Conservation (phyloP, 2,888 invertebrate species). For the Choristoneura rosaceana region DNA sequence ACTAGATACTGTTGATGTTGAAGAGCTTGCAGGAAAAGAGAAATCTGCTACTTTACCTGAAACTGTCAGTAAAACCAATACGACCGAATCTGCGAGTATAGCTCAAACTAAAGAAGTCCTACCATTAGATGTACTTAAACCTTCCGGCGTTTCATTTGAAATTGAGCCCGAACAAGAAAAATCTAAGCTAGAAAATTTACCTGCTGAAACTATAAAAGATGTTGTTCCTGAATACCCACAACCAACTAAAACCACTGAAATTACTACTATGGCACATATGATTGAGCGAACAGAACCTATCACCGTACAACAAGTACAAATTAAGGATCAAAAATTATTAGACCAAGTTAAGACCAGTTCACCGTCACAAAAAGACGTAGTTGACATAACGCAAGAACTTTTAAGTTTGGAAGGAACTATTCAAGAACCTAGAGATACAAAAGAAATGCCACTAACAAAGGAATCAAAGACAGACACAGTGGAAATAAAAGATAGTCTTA, state of each 20-base stretch:
- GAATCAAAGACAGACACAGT: neutral
- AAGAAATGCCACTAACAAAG: neutral
- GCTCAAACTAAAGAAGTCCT: neutral
- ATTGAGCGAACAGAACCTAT: neutral
- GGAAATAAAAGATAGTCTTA: neutral
- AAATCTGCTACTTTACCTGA: neutral
- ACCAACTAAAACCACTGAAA: neutral
- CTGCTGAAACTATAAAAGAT: neutral
- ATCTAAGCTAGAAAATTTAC: neutral
- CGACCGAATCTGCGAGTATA: neutral
- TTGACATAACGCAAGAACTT: conserved; percentile 51
- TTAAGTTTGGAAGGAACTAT: conserved; percentile 49
- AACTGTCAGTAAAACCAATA: neutral
- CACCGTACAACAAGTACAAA: conserved; percentile 7
- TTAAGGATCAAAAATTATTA: conserved; percentile 25
- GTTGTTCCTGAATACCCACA: neutral
- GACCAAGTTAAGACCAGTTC: conserved; percentile 50
- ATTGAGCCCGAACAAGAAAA: neutral
- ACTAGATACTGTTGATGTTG: neutral
- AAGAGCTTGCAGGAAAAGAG: neutral
- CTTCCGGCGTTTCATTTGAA: neutral
- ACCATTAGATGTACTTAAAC: neutral
- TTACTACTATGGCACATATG: neutral
- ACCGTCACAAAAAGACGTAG: conserved; percentile 42
- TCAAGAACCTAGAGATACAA: conserved; percentile 19